A percentile compares a stretch with the other conserved stretches of the same genome.
Evolutionary conservation across 2,797 vertebrate species (phyloP).

Genomic region (Liasis olivaceus): DNA sequence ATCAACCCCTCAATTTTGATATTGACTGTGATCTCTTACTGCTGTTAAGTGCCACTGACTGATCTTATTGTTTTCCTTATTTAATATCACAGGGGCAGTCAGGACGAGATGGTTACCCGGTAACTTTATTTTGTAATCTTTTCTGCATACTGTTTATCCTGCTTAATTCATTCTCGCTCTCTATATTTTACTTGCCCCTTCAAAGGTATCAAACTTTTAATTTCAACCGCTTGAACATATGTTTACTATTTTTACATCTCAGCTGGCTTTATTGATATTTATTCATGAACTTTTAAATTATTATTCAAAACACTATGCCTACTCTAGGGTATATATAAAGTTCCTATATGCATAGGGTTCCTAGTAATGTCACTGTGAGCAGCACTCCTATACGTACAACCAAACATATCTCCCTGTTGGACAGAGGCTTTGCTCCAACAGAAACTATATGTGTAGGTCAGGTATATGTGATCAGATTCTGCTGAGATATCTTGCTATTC

Average conservation of each 20-base stretch:
- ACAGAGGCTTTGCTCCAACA: background rate
- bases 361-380: background rate
- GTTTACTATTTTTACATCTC: background rate
- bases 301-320: background rate
- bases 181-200: background rate
- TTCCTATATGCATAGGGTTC: background rate
- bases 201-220: slow-evolving; percentile 3
- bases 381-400: background rate
- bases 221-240: background rate
- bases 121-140: slow-evolving; percentile 76
- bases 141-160: background rate
- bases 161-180: slow-evolving; percentile 31
- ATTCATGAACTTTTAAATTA: background rate
- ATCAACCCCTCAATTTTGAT: background rate
- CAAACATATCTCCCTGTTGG: background rate
- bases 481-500: background rate
- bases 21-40: slow-evolving; percentile 53
- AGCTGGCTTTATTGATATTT: background rate
- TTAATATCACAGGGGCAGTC: slow-evolving; percentile 92
- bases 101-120: slow-evolving; percentile 98
- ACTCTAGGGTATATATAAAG: background rate
- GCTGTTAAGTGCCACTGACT: slow-evolving; percentile 66
- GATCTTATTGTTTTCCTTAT: slow-evolving; percentile 64
- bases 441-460: background rate
- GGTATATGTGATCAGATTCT: background rate